These are phyloP conservation scores for Heteronetta atricapilla DNA, from an alignment of 2,113 vertebrate genomes.

Conservation along the genomic window DNA sequence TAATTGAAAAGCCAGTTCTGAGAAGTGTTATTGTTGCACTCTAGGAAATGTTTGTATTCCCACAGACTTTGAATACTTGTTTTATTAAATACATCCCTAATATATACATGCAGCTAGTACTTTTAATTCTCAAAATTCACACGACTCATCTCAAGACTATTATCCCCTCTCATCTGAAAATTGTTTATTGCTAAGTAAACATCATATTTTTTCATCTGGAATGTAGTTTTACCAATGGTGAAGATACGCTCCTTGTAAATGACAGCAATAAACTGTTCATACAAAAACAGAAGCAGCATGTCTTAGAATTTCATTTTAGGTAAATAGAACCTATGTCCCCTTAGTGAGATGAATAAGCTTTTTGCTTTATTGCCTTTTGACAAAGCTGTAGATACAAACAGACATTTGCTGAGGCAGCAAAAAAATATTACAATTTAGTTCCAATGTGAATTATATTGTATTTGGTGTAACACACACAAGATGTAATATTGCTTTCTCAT, in stretches of 20 bases:
- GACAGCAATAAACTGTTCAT: constrained; percentile 39
- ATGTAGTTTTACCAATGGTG: constrained; percentile 54
- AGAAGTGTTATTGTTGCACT: neutral
- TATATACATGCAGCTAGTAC: neutral
- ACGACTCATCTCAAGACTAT: neutral
- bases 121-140: constrained; percentile 26
- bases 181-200: constrained; percentile 53
- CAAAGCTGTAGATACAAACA: constrained; percentile 56
- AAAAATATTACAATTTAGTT: constrained; percentile 39
- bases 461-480: neutral
- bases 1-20: neutral
- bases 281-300: constrained; percentile 41
- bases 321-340: constrained; percentile 48
- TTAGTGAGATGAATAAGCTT: constrained; percentile 53
- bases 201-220: constrained; percentile 43
- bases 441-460: neutral
- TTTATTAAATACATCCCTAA: neutral
- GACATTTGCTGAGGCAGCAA: constrained; percentile 50
- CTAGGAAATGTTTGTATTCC: neutral
- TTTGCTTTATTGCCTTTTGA: constrained; percentile 69
- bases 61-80: neutral
- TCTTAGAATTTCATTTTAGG: constrained; percentile 51
- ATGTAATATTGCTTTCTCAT: constrained; percentile 15
- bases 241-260: constrained; percentile 63
- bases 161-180: neutral